Percentiles rank a stretch among this genome's conserved stretches.
These are phyloP conservation scores for Clarias fuscus DNA, from an alignment of 2,797 vertebrate species.

Conservation along the genomic window DNA sequence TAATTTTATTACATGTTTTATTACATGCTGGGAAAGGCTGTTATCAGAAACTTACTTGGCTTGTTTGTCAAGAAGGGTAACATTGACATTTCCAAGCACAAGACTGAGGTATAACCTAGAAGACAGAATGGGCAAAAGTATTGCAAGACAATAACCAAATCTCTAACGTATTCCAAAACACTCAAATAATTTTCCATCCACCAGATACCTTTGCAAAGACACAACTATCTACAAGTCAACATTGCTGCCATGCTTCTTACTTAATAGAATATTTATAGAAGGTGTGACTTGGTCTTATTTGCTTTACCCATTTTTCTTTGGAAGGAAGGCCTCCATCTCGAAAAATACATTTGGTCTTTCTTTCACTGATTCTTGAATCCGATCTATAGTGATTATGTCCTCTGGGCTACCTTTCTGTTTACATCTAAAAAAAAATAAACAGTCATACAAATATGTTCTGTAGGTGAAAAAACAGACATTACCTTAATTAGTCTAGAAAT, in stretches of 20 bases:
- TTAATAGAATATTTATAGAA: constrained; percentile 24
- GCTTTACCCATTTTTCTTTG: constrained; percentile 92
- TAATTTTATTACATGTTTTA: background rate
- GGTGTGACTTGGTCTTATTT: constrained; percentile 7
- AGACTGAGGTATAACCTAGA: constrained; percentile 88
- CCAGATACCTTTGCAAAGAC: background rate
- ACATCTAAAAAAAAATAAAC: constrained; percentile 71
- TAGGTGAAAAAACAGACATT: background rate
- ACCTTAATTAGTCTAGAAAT: background rate
- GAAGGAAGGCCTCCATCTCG: constrained; percentile 96
- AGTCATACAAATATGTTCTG: background rate
- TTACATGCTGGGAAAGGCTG: background rate
- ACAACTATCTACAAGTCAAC: background rate
- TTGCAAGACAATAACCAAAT: background rate
- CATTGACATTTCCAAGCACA: constrained; percentile 77
- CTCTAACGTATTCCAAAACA: background rate
- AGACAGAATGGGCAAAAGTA: background rate
- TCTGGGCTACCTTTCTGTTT: constrained; percentile 67
- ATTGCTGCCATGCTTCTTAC: constrained; percentile 21
- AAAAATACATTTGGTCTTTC: constrained; percentile 82
- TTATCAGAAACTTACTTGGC: constrained; percentile 68
- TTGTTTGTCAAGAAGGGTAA: constrained; percentile 78
- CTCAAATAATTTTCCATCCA: background rate
- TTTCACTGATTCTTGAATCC: constrained; percentile 81
- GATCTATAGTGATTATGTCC: constrained; percentile 64